Evolutionary conservation across 2,888 invertebrate species (phyloP).

Genomic region (Callimorpha dominula): DNA sequence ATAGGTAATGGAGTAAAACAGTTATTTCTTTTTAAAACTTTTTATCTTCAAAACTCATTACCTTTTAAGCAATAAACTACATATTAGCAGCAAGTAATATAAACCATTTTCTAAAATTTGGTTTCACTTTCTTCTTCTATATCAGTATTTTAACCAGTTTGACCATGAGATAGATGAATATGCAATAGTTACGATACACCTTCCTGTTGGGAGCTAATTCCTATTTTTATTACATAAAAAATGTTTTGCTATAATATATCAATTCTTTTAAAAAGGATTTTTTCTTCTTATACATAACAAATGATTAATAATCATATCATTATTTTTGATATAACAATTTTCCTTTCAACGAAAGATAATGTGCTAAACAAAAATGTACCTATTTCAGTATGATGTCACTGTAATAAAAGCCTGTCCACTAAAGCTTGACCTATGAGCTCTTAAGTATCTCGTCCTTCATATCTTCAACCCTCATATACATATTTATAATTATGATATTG

Average conservation of each 20-base stretch:
- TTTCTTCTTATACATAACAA: background rate
- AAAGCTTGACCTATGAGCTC: background rate
- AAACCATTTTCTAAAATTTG: no score
- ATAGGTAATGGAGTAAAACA: slow-evolving; percentile 73
- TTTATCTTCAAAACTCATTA: background rate
- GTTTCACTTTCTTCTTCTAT: no score
- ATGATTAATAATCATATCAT: no score
- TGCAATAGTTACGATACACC: no score
- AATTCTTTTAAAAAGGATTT: background rate
- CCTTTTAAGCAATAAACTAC: background rate
- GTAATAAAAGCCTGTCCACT: background rate
- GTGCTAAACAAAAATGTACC: background rate
- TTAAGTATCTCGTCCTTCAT: background rate
- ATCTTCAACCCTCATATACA: background rate
- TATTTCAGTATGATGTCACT: background rate
- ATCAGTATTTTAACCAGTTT: no score
- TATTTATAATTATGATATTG: background rate
- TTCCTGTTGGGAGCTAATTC: no score
- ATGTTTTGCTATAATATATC: background rate
- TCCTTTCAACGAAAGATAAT: background rate
- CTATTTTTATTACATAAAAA: no score
- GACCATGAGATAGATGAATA: no score
- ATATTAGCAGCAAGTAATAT: no score
- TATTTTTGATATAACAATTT: no score
- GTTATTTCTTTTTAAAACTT: background rate